Percentiles rank a stretch among this genome's conserved stretches.
phyloP scores from a whole-genome alignment of 64 coral and sea anemone species.

The Astreopora myriophthalma region DNA sequence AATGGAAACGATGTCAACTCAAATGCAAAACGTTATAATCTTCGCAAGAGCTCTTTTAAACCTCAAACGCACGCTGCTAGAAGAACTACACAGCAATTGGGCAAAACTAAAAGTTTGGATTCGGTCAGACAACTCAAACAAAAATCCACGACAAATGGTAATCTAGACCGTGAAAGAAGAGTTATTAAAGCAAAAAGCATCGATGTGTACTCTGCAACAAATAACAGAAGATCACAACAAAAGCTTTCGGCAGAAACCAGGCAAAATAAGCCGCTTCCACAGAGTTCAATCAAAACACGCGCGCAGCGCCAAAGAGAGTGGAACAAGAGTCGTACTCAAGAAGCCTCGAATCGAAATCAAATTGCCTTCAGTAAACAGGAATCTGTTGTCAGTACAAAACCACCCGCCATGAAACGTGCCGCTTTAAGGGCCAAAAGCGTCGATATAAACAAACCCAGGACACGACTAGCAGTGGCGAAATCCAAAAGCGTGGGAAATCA shows the following conservation, averaged over 20 bases:
- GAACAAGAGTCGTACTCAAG: background rate
- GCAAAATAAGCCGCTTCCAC: background rate
- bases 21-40: background rate
- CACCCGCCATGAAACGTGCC: background rate
- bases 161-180: background rate
- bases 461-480: background rate
- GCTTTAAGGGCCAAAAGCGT: background rate
- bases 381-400: background rate
- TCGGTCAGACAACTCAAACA: background rate
- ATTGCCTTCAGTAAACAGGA: background rate
- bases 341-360: background rate
- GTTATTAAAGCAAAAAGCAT: background rate
- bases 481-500: background rate
- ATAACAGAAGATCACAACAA: background rate
- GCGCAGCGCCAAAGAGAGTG: background rate
- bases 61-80: background rate
- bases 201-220: background rate
- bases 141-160: background rate
- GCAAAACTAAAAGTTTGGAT: background rate
- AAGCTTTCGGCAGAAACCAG: background rate
- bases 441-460: background rate
- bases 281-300: background rate
- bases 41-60: background rate
- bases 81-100: background rate
- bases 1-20: background rate